These are phyloP conservation scores for Suricata suricatta DNA, from an alignment of 2,113 vertebrate species.

Conservation along the genomic window DNA sequence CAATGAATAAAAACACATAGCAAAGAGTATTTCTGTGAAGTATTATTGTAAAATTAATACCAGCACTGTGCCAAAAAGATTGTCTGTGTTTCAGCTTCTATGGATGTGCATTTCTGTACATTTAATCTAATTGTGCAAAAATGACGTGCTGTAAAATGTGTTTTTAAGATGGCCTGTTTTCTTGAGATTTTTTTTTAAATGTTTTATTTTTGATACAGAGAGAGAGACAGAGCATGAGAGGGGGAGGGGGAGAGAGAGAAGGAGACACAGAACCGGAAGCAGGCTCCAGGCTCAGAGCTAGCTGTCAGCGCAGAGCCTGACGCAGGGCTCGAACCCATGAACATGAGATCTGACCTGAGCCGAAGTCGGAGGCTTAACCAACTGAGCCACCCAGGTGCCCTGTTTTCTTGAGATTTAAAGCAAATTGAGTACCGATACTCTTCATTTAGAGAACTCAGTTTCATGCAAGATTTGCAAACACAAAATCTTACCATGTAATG, in stretches of 20 bases:
- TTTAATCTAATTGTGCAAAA: slow-evolving; percentile 63
- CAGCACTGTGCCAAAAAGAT: not conserved
- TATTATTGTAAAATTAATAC: not conserved
- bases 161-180: slow-evolving; percentile 29
- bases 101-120: slow-evolving; percentile 3
- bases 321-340: too few relatives aligned
- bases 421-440: not conserved
- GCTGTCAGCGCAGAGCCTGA: too few relatives aligned
- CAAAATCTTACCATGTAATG: not conserved
- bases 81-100: not conserved
- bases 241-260: too few relatives aligned
- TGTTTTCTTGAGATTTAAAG: slow-evolving; percentile 50
- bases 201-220: too few relatives aligned
- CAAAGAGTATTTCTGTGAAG: not conserved
- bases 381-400: too few relatives aligned
- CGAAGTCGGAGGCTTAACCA: too few relatives aligned
- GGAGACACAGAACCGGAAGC: too few relatives aligned
- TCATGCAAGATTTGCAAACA: slow-evolving; percentile 35
- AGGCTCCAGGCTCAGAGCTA: too few relatives aligned
- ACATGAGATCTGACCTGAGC: too few relatives aligned
- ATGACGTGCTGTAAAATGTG: not conserved
- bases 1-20: slow-evolving; percentile 25
- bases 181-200: slow-evolving; percentile 52
- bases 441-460: slow-evolving; percentile 47
- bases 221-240: too few relatives aligned